Evolutionary conservation across 2,888 invertebrate genomes (phyloP).

Genomic region (Diloba caeruleocephala): DNA sequence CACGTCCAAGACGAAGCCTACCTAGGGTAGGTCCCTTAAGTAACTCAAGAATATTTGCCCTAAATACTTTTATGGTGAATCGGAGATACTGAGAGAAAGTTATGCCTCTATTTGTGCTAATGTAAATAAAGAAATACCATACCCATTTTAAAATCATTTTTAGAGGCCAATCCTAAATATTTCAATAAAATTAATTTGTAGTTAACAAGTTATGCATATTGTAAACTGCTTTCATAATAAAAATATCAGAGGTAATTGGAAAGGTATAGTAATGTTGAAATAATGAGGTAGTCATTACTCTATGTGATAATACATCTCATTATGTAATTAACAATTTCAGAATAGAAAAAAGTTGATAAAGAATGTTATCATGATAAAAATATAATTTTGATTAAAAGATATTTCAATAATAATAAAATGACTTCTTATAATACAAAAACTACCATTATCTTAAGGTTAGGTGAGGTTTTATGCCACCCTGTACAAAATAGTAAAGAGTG

Average conservation of each 20-base stretch:
- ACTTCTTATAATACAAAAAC: background rate
- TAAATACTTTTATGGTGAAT: conserved; percentile 2
- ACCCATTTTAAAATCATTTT: too few relatives aligned
- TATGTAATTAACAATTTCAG: conserved; percentile 25
- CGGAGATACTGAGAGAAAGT: conserved; percentile 9
- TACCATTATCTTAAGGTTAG: too few relatives aligned
- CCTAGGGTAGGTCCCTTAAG: too few relatives aligned
- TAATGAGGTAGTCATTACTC: conserved; percentile 18
- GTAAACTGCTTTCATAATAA: background rate
- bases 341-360: conserved; percentile 7
- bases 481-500: too few relatives aligned
- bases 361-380: conserved; percentile 1
- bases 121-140: too few relatives aligned
- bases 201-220: background rate
- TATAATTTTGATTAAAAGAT: conserved; percentile 3
- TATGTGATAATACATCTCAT: conserved; percentile 28
- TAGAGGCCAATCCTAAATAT: too few relatives aligned
- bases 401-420: background rate
- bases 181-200: too few relatives aligned
- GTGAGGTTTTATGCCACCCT: too few relatives aligned
- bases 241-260: background rate
- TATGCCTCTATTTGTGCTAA: conserved; percentile 10
- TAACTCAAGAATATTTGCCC: background rate
- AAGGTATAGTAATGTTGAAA: background rate
- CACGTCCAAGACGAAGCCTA: too few relatives aligned